These are phyloP conservation scores for Yasuhikotakia modesta DNA, from an alignment of 2,797 vertebrate genomes.

Conservation along the genomic window DNA sequence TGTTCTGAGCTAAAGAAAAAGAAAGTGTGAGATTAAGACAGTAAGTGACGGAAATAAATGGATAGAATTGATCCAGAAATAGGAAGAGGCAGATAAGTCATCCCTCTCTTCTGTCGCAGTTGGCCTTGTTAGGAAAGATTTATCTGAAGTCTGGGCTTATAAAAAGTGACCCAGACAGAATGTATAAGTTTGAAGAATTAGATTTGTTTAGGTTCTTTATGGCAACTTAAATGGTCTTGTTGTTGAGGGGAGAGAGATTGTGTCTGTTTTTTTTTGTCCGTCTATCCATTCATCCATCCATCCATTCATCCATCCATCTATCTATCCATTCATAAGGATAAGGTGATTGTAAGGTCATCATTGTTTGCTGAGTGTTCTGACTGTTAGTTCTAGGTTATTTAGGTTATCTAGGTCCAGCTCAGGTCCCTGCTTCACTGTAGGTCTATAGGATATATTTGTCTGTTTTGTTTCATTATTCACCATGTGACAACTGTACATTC, in stretches of 20 bases:
- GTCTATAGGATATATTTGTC: too few relatives aligned
- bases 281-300: too few relatives aligned
- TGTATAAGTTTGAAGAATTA: neutral
- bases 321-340: too few relatives aligned
- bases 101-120: conserved; percentile 43
- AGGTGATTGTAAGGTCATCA: too few relatives aligned
- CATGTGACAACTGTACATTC: too few relatives aligned
- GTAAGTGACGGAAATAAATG: conserved; percentile 50
- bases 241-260: neutral
- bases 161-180: conserved; percentile 25
- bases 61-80: conserved; percentile 45
- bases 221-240: neutral
- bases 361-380: too few relatives aligned
- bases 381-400: too few relatives aligned
- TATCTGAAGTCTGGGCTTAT: conserved; percentile 18
- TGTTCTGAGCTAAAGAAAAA: conserved; percentile 29
- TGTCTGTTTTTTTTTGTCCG: too few relatives aligned
- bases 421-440: too few relatives aligned
- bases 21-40: conserved; percentile 34
- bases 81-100: conserved; percentile 40
- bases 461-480: too few relatives aligned
- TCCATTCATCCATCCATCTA: too few relatives aligned
- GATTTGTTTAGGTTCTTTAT: neutral
- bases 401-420: too few relatives aligned
- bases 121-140: conserved; percentile 45